These are phyloP conservation scores for Phrynosoma platyrhinos DNA, from an alignment of 2,113 vertebrate genomes.

Conservation along the genomic window DNA sequence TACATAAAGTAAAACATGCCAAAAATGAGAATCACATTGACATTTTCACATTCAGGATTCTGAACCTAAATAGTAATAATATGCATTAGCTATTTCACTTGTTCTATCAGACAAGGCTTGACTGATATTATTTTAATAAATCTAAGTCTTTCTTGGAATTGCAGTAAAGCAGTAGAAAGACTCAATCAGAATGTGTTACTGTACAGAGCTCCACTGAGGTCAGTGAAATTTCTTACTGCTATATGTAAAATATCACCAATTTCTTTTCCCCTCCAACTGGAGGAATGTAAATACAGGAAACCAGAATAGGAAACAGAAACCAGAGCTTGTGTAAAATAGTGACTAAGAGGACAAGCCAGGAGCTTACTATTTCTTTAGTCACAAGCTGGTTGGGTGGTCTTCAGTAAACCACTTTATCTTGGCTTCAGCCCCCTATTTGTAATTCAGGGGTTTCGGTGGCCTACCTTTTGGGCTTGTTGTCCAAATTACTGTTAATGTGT, in stretches of 20 bases:
- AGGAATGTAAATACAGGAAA: background rate
- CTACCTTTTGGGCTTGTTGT: background rate
- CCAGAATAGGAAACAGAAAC: background rate
- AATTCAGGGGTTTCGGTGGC: background rate
- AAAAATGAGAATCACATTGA: background rate
- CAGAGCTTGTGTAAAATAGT: background rate
- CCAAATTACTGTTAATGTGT: background rate
- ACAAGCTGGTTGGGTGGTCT: background rate
- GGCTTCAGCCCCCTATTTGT: background rate
- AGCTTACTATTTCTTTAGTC: background rate
- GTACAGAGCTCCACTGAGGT: background rate
- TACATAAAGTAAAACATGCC: background rate
- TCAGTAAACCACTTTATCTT: background rate
- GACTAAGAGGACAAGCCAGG: conserved; percentile 1
- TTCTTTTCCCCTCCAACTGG: background rate
- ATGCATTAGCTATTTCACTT: background rate
- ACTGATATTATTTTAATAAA: background rate
- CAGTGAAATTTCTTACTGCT: background rate
- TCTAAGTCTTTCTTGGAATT: background rate
- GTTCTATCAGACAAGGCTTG: background rate
- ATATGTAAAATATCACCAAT: background rate
- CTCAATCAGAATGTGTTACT: background rate
- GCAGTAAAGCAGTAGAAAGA: background rate
- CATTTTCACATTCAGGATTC: background rate
- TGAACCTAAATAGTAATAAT: background rate